phyloP scores from a whole-genome alignment of 2,113 vertebrate genomes.

The Ariopsis seemanni region DNA sequence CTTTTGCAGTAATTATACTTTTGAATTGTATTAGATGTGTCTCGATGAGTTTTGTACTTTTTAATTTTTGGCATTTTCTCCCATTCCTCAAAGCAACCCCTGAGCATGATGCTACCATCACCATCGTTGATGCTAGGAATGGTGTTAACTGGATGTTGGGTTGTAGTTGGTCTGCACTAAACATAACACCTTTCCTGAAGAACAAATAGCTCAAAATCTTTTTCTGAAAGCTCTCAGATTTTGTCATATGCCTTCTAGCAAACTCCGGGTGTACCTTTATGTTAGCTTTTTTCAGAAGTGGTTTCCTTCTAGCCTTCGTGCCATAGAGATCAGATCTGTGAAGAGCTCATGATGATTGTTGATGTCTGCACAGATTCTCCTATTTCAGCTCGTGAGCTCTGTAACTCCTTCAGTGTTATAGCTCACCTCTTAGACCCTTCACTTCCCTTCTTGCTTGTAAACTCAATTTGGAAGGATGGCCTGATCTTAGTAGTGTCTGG shows the following conservation, averaged over 20 bases:
- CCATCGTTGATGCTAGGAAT: neutral
- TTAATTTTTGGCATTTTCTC: neutral
- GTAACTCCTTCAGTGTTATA: neutral
- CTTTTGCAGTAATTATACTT: neutral
- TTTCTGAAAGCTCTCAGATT: neutral
- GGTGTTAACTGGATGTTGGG: neutral
- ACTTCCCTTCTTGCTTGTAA: neutral
- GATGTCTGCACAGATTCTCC: neutral
- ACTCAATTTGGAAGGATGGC: neutral
- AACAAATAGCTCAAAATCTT: neutral
- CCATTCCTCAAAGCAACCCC: neutral
- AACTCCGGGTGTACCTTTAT: neutral
- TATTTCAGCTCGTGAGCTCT: neutral
- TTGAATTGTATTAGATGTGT: neutral
- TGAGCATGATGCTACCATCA: neutral
- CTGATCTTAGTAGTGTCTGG: neutral
- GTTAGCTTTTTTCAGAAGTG: neutral
- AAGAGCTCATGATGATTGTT: neutral
- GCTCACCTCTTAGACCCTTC: neutral
- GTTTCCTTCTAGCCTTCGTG: neutral
- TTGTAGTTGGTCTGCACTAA: neutral
- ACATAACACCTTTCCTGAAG: neutral
- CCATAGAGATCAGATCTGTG: neutral
- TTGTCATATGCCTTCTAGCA: neutral
- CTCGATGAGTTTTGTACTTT: neutral